phyloP scores from a whole-genome alignment of 2,113 vertebrate genomes.

The Gnathonemus echidnorhynchus region DNA sequence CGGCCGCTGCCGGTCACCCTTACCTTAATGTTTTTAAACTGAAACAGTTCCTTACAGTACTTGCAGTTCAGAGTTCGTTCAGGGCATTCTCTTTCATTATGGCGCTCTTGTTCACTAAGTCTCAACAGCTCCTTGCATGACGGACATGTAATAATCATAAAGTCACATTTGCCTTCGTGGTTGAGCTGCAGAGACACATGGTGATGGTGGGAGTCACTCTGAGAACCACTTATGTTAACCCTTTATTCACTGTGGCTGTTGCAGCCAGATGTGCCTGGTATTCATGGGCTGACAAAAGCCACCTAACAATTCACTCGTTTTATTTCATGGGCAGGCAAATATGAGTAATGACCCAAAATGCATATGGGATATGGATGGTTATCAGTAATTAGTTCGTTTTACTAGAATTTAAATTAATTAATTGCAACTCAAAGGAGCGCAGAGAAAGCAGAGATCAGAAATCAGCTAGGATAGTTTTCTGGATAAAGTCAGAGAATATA shows the following conservation, averaged over 20 bases:
- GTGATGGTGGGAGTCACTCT: background rate
- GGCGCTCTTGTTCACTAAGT: conserved; percentile 69
- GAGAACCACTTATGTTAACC: background rate
- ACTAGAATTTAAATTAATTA: background rate
- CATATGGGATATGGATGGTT: background rate
- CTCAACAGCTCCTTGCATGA: conserved; percentile 68
- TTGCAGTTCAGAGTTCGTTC: conserved; percentile 72
- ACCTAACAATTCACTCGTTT: background rate
- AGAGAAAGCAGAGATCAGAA: background rate
- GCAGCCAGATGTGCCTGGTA: background rate
- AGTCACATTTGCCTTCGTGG: conserved; percentile 68
- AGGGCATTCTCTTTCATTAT: conserved; percentile 68
- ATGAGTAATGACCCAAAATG: background rate
- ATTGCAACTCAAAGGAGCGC: background rate
- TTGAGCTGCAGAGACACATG: conserved; percentile 40
- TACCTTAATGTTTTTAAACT: conserved; percentile 65
- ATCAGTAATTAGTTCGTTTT: background rate
- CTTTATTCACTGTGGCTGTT: background rate
- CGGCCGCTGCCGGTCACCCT: background rate
- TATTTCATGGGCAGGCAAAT: background rate
- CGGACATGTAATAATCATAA: conserved; percentile 65
- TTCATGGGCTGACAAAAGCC: background rate
- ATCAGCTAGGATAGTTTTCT: background rate
- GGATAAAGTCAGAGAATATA: background rate
- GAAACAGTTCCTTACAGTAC: conserved; percentile 69